Percentiles rank a stretch among this genome's conserved stretches.
phyloP scores from a whole-genome alignment of 2,888 invertebrate species.

The Phymatocera aterrima region DNA sequence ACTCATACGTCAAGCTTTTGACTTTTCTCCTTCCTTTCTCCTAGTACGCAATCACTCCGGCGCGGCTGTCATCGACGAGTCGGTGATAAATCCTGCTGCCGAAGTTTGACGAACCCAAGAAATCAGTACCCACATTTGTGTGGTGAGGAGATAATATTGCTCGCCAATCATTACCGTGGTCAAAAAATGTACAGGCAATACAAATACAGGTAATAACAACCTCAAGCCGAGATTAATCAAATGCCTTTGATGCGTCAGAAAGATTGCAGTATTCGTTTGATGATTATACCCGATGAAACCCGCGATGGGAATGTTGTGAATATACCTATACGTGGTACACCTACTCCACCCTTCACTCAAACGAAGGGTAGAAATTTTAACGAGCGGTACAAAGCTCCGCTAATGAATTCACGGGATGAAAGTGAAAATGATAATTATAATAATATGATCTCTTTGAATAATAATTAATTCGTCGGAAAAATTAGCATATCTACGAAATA shows the following conservation, averaged over 20 bases:
- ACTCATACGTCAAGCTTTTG: not conserved
- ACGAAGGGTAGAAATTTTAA: slow-evolving; percentile 24
- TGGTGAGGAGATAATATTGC: not conserved
- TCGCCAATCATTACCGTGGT: not conserved
- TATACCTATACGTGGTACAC: not conserved
- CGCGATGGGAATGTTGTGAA: slow-evolving; percentile 19
- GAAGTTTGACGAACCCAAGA: not conserved
- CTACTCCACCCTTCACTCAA: slow-evolving; percentile 6
- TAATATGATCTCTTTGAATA: slow-evolving; percentile 34
- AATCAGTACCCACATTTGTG: not conserved
- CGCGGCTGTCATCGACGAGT: not conserved
- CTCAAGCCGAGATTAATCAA: slow-evolving; percentile 3
- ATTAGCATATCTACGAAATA: not conserved
- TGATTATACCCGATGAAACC: slow-evolving; percentile 15
- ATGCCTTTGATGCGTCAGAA: slow-evolving; percentile 21
- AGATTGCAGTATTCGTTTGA: not conserved
- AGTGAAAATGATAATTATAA: slow-evolving; percentile 13
- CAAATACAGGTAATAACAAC: slow-evolving; percentile 7
- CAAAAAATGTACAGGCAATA: not conserved
- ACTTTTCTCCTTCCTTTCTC: too few relatives aligned
- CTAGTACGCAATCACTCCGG: not conserved
- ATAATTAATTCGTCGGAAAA: not conserved
- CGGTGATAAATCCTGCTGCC: not conserved
- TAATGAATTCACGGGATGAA: slow-evolving; percentile 10
- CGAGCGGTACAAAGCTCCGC: not conserved